Conservation (phyloP, 2,888 invertebrate species). For the Leistus spinibarbis region DNA sequence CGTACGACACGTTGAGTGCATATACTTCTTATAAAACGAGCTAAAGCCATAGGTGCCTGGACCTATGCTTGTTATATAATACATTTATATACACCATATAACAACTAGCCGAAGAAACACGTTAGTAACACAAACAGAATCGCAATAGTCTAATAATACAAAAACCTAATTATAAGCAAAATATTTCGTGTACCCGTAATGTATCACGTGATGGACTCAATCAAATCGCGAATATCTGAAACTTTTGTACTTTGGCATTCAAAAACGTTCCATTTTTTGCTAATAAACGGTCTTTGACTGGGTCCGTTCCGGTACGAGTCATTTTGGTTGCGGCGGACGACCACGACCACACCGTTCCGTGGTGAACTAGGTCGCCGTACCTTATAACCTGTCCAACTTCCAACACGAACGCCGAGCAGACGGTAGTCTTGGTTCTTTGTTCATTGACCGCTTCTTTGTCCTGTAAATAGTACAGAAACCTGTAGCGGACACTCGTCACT, state of each 20-base stretch:
- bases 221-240: background rate
- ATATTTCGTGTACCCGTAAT: too few species aligned
- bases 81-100: too few species aligned
- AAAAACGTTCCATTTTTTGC: background rate
- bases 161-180: too few species aligned
- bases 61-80: too few species aligned
- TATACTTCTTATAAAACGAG: too few species aligned
- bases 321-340: background rate
- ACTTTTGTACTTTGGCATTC: background rate
- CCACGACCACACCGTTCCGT: background rate
- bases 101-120: too few species aligned
- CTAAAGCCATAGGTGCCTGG: too few species aligned
- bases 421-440: background rate
- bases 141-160: too few species aligned
- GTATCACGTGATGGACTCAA: too few species aligned
- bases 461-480: constrained; percentile 5
- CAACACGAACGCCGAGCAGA: background rate
- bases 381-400: background rate
- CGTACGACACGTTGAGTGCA: too few species aligned
- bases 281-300: background rate
- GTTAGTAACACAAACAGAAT: too few species aligned
- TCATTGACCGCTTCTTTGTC: background rate
- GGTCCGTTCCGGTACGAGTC: background rate
- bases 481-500: background rate
- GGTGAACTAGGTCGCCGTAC: background rate